Base-by-base conservation (phyloP, 2,888 invertebrate species). In the Octonoba sinensis region DNA sequence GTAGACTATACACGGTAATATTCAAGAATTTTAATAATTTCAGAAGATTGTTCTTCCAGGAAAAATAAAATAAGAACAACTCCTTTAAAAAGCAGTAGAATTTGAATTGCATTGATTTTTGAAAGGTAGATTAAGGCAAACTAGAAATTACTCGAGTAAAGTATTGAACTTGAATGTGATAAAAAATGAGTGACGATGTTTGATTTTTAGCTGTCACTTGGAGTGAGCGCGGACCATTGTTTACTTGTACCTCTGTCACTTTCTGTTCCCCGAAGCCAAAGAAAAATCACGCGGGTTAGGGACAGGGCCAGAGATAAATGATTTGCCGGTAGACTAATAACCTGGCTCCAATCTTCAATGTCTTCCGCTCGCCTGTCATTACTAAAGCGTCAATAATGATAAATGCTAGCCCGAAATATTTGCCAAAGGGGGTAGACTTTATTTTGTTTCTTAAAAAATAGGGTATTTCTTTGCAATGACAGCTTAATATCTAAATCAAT, bases 301-400 rank as follows among this genome's bases (percentile, higher is more conserved):
- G 75, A 75, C 75, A 67, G 67, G 60, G 24, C 49, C 22, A n/a
- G 75, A 75, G 75, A 75, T 75, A 75, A 75, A 75, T 75, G 67
- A 75, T 75, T 75, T 67, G 75, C 44, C 66, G 75, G 67, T 75
- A 67, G 60, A 75, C 75, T 75, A 75, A 75, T 75, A 75, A 75
- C 75, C 22, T 60, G 67, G 51, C 67, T 67, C 69, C 75, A 74
- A 66, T 59, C 57, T 57, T 65, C 54, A 51, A 75, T 75, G 60
- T 67, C 66, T 59, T 69, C 60, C 59, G 75, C 67, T 51, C 59
- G 49, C 67, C 75, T 62, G 62, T 70, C 76, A 77, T 70, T 70
- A 70, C 54, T 16, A 24, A 62, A 74, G 67, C 54, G 64, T 62
- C 69, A 77, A 70, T 77, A 77, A 70, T 56, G 64, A 77, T 77